phyloP scores from a whole-genome alignment of 2,797 vertebrate species.

The Zenarchopterus dispar region DNA sequence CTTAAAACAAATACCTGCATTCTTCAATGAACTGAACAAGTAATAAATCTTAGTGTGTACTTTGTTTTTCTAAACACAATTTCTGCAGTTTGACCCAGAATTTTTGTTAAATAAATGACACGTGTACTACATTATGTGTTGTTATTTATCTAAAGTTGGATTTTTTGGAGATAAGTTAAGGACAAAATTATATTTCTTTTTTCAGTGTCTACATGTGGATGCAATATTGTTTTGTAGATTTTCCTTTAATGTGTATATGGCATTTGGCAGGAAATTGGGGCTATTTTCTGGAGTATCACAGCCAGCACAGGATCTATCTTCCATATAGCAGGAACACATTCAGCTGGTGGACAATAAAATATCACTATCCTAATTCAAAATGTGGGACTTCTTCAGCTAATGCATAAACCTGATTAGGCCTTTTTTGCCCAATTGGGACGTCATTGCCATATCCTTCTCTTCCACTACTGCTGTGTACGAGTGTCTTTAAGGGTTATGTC shows the following conservation, averaged over 20 bases:
- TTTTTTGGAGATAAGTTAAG: too few relatives aligned
- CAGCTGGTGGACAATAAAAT: conserved; percentile 16
- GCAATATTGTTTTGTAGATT: conserved; percentile 6
- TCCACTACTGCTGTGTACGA: conserved; percentile 22
- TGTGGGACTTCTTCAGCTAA: conserved; percentile 25
- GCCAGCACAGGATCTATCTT: conserved; percentile 11
- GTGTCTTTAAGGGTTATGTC: conserved; percentile 24
- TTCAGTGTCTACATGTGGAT: background rate
- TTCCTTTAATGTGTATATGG: background rate
- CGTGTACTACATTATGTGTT: too few relatives aligned
- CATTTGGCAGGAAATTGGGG: background rate
- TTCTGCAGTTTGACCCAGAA: too few relatives aligned
- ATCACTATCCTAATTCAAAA: conserved; percentile 15
- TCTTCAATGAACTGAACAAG: too few relatives aligned
- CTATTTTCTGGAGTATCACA: conserved; percentile 2
- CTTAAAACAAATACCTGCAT: too few relatives aligned
- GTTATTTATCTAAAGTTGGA: too few relatives aligned
- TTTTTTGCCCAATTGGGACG: conserved; percentile 9
- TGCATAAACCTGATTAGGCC: conserved; percentile 43
- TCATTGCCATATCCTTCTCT: conserved; percentile 15
- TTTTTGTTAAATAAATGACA: too few relatives aligned
- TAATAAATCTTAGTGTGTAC: too few relatives aligned
- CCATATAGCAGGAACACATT: background rate
- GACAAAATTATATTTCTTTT: too few relatives aligned
- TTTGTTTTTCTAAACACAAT: too few relatives aligned